Conservation (phyloP, 2,888 invertebrate species). For the Gymnocheta viridis region DNA sequence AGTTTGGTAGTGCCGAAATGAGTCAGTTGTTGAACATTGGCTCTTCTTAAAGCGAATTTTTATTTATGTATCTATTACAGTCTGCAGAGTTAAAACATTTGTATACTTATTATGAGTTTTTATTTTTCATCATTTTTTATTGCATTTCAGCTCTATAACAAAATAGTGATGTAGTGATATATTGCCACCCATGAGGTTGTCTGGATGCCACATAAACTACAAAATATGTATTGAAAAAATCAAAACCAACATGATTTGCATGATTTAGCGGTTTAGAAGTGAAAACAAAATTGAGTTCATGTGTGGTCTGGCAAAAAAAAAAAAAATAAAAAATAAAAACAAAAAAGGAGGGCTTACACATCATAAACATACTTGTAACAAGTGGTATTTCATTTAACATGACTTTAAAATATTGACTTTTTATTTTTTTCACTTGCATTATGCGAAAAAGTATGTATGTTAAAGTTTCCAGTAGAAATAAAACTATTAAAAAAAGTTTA, state of each 20-base stretch:
- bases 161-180: constrained; percentile 62
- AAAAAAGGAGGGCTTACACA: neutral
- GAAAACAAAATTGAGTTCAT: constrained; percentile 60
- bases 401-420: constrained; percentile 60
- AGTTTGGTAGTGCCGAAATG: constrained; percentile 23
- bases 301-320: constrained; percentile 58
- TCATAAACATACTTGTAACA: constrained; percentile 45
- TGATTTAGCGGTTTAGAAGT: constrained; percentile 65
- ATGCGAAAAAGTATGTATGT: neutral
- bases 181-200: constrained; percentile 61
- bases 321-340: neutral
- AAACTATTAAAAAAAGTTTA: constrained; percentile 21
- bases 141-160: constrained; percentile 50
- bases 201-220: constrained; percentile 32
- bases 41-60: constrained; percentile 22
- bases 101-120: constrained; percentile 10
- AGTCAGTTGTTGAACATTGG: neutral
- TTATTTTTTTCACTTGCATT: constrained; percentile 18
- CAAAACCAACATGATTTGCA: constrained; percentile 61
- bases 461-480: constrained; percentile 22
- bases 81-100: constrained; percentile 21
- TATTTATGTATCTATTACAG: constrained; percentile 44
- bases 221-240: constrained; percentile 21
- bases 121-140: constrained; percentile 17
- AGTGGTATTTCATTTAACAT: constrained; percentile 63